A percentile compares a stretch with the other conserved stretches of the same genome.
phyloP scores from a whole-genome alignment of 2,888 invertebrate species.

The Disparrhopalites patrizii region DNA sequence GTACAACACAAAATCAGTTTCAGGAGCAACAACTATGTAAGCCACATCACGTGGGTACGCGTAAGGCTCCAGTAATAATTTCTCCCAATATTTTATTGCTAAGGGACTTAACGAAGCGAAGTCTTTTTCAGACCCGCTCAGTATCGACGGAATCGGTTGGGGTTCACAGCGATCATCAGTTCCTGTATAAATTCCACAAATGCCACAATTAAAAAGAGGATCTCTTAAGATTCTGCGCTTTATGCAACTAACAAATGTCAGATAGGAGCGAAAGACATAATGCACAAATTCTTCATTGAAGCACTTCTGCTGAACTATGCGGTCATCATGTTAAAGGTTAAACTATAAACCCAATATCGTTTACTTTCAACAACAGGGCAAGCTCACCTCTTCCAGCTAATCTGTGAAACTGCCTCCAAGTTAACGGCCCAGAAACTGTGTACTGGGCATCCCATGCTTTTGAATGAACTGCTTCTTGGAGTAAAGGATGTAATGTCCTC shows the following conservation, averaged over 20 bases:
- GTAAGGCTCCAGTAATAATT: constrained; percentile 92
- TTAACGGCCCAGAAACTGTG: constrained; percentile 90
- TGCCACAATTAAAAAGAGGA: background rate
- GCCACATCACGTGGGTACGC: constrained; percentile 91
- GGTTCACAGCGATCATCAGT: constrained; percentile 95
- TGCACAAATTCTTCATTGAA: background rate
- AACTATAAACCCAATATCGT: constrained; percentile 19
- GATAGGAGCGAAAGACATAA: constrained; percentile 9
- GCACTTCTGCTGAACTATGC: constrained; percentile 16
- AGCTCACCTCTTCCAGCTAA: constrained; percentile 74
- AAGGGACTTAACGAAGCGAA: constrained; percentile 93
- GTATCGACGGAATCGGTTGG: constrained; percentile 89
- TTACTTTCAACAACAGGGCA: constrained; percentile 3
- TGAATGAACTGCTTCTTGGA: constrained; percentile 94
- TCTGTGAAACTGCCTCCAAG: constrained; percentile 97
- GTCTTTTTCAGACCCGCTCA: constrained; percentile 92
- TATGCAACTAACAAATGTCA: background rate
- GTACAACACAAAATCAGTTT: constrained; percentile 75
- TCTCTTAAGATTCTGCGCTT: no score
- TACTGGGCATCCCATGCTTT: constrained; percentile 92
- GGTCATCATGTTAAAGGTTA: constrained; percentile 4
- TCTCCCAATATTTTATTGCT: constrained; percentile 93
- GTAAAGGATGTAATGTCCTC: constrained; percentile 81
- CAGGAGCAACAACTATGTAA: constrained; percentile 91
- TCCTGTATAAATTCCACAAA: constrained; percentile 52